These are phyloP conservation scores for Bombyx mandarina DNA, from an alignment of 1,140 invertebrate genomes.

Conservation along the genomic window DNA sequence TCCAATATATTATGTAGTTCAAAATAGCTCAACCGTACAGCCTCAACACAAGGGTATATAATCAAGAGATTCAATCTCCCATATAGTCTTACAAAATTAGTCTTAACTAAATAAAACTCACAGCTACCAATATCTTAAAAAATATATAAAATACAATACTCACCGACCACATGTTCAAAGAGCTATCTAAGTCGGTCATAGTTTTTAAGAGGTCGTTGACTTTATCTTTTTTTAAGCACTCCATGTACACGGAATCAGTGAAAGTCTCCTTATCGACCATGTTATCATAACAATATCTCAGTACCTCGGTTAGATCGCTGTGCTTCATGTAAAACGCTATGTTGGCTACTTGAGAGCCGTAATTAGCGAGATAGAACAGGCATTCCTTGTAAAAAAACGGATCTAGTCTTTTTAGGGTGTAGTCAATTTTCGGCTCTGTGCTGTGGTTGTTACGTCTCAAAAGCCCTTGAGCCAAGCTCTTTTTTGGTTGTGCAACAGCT, in stretches of 20 bases:
- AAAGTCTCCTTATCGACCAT: conserved; percentile 77
- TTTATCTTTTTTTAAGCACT: conserved; percentile 75
- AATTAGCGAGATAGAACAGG: conserved; percentile 79
- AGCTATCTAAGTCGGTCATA: conserved; percentile 75
- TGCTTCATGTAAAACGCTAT: conserved; percentile 80
- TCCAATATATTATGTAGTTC: too few species aligned
- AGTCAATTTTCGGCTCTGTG: conserved; percentile 40
- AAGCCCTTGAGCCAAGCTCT: conserved; percentile 36
- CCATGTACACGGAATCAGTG: conserved; percentile 78
- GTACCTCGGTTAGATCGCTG: conserved; percentile 72
- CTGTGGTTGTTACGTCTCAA: conserved; percentile 40
- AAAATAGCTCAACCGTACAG: too few species aligned
- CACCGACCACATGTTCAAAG: conserved; percentile 77
- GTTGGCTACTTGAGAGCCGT: conserved; percentile 78
- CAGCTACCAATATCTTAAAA: too few species aligned
- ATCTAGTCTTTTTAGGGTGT: conserved; percentile 55
- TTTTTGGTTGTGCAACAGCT: conserved; percentile 38
- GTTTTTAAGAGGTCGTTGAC: conserved; percentile 73
- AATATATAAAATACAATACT: conserved; percentile 24
- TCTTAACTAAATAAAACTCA: too few species aligned
- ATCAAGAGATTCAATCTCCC: too few species aligned
- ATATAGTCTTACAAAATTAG: too few species aligned
- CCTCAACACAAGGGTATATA: too few species aligned
- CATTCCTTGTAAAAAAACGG: conserved; percentile 79
- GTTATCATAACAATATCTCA: conserved; percentile 77